Percentiles rank a stretch among this genome's conserved stretches.
Conservation (phyloP, 2,797 vertebrate genomes). For the Aeoliscus strigatus region DNA sequence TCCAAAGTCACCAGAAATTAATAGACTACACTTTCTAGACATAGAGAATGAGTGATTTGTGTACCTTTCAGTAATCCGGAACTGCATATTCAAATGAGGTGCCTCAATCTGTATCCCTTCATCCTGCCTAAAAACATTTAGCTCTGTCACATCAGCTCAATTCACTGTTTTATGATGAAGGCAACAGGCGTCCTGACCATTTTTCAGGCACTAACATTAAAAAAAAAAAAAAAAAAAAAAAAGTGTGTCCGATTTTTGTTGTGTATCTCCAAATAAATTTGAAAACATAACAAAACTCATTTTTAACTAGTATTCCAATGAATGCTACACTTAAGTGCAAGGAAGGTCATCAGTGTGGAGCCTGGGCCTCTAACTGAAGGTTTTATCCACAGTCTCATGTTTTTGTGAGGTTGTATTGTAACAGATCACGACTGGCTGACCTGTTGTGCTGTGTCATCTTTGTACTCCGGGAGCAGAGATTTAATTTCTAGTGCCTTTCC, state of each 20-base stretch:
- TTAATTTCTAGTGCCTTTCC: too few relatives aligned
- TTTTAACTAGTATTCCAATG: too few relatives aligned
- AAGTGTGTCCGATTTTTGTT: too few relatives aligned
- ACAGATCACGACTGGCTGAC: constrained; percentile 17
- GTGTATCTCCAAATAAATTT: too few relatives aligned
- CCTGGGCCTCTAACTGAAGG: too few relatives aligned
- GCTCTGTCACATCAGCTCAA: constrained; percentile 31
- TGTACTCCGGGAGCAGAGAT: background rate
- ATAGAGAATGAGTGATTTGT: constrained; percentile 34
- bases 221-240: too few relatives aligned
- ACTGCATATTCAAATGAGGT: constrained; percentile 36
- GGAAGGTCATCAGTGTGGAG: too few relatives aligned
- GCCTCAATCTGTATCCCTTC: constrained; percentile 30
- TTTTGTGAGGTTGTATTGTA: constrained; percentile 3
- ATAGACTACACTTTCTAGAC: constrained; percentile 39
- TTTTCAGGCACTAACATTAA: too few relatives aligned
- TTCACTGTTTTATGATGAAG: constrained; percentile 36
- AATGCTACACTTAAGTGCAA: too few relatives aligned
- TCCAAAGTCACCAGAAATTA: constrained; percentile 44
- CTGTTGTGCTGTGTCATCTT: constrained; percentile 10
- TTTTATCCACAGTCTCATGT: too few relatives aligned
- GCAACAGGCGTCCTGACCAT: too few relatives aligned
- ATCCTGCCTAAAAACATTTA: constrained; percentile 45
- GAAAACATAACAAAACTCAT: too few relatives aligned
- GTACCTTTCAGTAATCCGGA: constrained; percentile 38